Evolutionary conservation across 2,797 vertebrate species (phyloP), one percentile per base, ranked within the genome.

Genomic region (Alca torda): DNA sequence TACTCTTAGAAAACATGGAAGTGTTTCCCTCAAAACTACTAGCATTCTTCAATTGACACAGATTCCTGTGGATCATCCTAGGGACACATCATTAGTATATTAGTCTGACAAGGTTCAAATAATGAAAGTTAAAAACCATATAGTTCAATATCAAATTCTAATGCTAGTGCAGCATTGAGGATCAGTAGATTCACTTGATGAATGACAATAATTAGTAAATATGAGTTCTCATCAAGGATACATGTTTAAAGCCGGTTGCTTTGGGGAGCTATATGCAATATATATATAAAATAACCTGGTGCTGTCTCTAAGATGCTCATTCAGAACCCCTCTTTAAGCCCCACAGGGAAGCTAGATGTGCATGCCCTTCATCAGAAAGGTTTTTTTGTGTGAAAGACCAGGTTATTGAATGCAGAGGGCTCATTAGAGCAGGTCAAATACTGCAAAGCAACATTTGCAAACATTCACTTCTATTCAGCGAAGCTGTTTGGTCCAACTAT

Each of bases 201-300:
- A 86, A 95, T 91, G 76, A 41, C 17, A 67, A 72, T 88, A 95
- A 97, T 87, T 95, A 94, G 76, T 73, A 91, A 96, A 86, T 81
- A 86, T 4, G 65, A 84, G 48, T 79, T 92, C 57, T 95, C 80
- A 82, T 88, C 73, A 82, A 84, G 87, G 23, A 37, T 91, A 67
- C n/a, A 11, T 4, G 12, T 84, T 93, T 83, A 83, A 83, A 93
- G 50, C 16, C 93, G 39, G 50, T 79, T 83, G 43, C 83, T 86
- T 84, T 61, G 15, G 69, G 79, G 45, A 83, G 53, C 77, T 83
- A 50, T 67, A 53, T 24, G 19, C 6, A 5, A 33, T 39, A 28
- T 33, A 56, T 79, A 56, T 37, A 56, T 6, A 37, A 31, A 87
- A 77, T 41, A 78, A 75, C 41, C 45, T 39, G 13, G 3, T 56